Base-by-base conservation (phyloP, 2,888 invertebrate species). In the Sialis fuliginosa region DNA sequence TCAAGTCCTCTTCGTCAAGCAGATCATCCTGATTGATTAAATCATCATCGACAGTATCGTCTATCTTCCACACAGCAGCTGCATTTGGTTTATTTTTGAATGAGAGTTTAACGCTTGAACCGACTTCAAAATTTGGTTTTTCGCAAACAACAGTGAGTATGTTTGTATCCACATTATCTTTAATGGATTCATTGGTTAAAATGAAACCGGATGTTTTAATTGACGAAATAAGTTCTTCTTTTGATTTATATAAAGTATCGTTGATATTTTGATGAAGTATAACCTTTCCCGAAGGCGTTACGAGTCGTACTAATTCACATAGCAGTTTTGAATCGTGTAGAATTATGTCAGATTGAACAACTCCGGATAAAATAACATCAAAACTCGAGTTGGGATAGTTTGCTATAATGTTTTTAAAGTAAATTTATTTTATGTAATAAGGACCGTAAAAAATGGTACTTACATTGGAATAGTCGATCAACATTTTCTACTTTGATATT, bases 21-120 rank as follows among this genome's bases (percentile, higher is more conserved):
- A 98, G 71, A 54, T 83, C 79, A 63, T 92, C 85, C 50, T 87
- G 84, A 65, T 96, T 84, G 53, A 96, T 88, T 56, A 81, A 81
- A 57, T 89, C 85, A 49, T 78, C 74, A 45, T 67, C 66, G 31
- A 72, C 70, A 4, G 77, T 78, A 33, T 60, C 58, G 46, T 75
- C 74, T 7, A 80, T 79, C 62, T 85, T 86, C 90, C 92, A 92
- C 2, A 83, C 74, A 35, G 69, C 63, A 5, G 68, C 57, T 32
- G 64, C 55, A 39, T 63, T 56, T 32, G 65, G 57, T 45, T 60
- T 57, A 35, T 60, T 60, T 31, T 59, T 57, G 51, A 72, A 66
- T 30, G 67, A 66, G 12, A 81, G 58, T 50, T 74, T 69, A 1
- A 73, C 65, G 8, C 75, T 69, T 0, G 81, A 78, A n/a, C 81